A percentile compares a stretch with the other conserved stretches of the same genome.
These are phyloP conservation scores for Papilio polytes DNA, from an alignment of 1,140 invertebrate species.

Conservation along the genomic window DNA sequence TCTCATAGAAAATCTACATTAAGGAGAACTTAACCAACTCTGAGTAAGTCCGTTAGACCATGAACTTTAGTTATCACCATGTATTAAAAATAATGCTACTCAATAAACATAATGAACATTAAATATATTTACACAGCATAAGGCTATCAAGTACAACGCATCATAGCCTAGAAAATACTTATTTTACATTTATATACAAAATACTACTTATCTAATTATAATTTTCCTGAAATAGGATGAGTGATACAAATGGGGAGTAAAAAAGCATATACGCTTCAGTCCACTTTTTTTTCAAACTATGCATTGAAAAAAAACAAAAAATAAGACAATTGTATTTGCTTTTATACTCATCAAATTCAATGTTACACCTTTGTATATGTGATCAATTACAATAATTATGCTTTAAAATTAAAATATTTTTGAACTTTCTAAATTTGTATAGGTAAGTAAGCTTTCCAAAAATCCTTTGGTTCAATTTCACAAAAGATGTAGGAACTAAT, in stretches of 20 bases:
- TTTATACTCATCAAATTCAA: no score
- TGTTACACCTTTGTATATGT: background rate
- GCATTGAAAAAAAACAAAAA: no score
- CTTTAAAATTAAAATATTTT: background rate
- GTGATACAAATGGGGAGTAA: background rate
- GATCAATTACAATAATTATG: background rate
- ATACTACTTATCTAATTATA: background rate
- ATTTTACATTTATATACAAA: background rate
- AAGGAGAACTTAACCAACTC: no score
- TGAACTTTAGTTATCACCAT: background rate
- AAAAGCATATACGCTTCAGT: no score
- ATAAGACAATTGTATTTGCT: no score
- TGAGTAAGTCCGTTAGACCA: background rate
- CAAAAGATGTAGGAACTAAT: conserved; percentile 13
- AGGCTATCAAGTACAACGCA: conserved; percentile 58
- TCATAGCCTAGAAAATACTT: conserved; percentile 54
- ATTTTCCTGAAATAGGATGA: background rate
- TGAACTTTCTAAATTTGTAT: background rate
- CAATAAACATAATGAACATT: conserved; percentile 38
- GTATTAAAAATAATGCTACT: conserved; percentile 5
- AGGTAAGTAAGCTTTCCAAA: background rate
- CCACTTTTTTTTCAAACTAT: no score
- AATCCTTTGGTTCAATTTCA: background rate
- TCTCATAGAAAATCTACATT: no score
- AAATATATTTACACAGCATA: conserved; percentile 58